A percentile compares a stretch with the other conserved stretches of the same genome.
Evolutionary conservation across 1,140 invertebrate genomes (phyloP).

Genomic region (Apis laboriosa): DNA sequence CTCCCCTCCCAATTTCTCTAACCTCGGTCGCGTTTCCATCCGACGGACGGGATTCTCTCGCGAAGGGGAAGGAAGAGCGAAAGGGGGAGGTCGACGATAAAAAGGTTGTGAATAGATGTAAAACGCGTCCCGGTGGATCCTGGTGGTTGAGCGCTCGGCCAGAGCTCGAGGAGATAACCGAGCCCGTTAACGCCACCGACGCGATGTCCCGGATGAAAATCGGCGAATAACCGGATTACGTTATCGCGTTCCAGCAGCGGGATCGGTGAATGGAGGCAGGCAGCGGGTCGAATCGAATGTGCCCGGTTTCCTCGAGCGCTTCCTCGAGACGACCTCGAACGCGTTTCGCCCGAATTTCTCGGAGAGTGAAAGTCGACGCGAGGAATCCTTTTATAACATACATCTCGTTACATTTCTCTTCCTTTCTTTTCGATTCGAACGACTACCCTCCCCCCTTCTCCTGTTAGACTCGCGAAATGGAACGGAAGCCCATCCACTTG

Average conservation of each 20-base stretch:
- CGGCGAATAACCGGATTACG: conserved; percentile 34
- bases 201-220: conserved; percentile 31
- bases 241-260: conserved; percentile 15
- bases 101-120: conserved; percentile 10
- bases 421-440: too few species aligned
- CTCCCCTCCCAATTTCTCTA: neutral
- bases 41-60: neutral
- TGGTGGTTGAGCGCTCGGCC: neutral
- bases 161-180: neutral
- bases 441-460: too few species aligned
- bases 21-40: neutral
- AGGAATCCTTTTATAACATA: too few species aligned
- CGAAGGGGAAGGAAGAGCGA: neutral
- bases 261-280: neutral
- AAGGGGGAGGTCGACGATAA: neutral
- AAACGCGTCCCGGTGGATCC: neutral
- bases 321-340: neutral
- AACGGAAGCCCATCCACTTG: too few species aligned
- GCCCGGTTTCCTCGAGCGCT: neutral
- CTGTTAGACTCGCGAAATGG: too few species aligned
- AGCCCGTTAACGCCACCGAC: conserved; percentile 30
- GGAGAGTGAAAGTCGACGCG: too few species aligned
- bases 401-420: too few species aligned
- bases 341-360: too few species aligned
- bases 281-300: neutral